Percentiles rank a stretch among this genome's conserved stretches.
Evolutionary conservation across 2,888 invertebrate species (phyloP).

Genomic region (Amiota communis): DNA sequence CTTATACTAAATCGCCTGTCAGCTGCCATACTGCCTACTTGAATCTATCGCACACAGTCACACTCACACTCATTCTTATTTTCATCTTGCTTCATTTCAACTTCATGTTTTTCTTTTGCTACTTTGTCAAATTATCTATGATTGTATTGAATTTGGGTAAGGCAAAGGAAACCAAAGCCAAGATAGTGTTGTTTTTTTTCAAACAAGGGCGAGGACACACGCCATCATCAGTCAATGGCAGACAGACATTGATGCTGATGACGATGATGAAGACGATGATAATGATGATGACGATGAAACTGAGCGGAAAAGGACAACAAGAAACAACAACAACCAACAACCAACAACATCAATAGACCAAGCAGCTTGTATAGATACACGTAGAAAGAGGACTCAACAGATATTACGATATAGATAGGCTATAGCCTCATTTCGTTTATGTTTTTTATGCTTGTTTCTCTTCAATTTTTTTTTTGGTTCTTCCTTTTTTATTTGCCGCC

Average conservation of each 20-base stretch:
- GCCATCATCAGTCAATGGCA: conserved; percentile 56
- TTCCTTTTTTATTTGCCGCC: conserved; percentile 27
- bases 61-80: too few species aligned
- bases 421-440: conserved; percentile 42
- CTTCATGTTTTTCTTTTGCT: neutral
- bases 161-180: conserved; percentile 12
- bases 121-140: conserved; percentile 13
- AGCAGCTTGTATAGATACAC: too few species aligned
- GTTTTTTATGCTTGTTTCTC: conserved; percentile 45
- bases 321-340: neutral
- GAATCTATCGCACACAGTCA: too few species aligned
- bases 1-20: neutral
- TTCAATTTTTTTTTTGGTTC: conserved; percentile 45
- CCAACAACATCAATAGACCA: too few species aligned
- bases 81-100: too few species aligned
- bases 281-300: too few species aligned
- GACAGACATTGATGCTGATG: conserved; percentile 40
- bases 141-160: conserved; percentile 21
- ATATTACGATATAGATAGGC: conserved; percentile 58
- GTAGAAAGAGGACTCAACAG: conserved; percentile 8
- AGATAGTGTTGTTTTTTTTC: neutral
- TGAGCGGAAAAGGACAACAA: neutral
- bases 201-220: conserved; percentile 24
- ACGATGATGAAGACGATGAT: conserved; percentile 2
- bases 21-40: too few species aligned